Conservation (phyloP, 1,140 invertebrate species). For the Papilio xuthus region DNA sequence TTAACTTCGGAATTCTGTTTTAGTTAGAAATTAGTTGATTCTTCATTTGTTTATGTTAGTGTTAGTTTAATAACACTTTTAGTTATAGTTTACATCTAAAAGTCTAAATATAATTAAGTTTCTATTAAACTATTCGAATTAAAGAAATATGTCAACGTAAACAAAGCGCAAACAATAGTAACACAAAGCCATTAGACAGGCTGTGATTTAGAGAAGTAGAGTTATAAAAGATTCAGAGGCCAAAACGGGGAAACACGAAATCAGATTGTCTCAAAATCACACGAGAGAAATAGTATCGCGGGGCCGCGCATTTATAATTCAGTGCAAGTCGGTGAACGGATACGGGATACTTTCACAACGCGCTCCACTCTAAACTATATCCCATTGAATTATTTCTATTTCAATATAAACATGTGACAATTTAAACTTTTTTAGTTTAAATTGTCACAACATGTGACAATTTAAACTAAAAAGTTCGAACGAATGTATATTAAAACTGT, state of each 20-base stretch:
- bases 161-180: slow-evolving; percentile 56
- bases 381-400: slow-evolving; percentile 55
- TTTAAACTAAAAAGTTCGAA: too few relatives aligned
- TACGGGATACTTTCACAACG: slow-evolving; percentile 53
- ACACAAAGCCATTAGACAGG: slow-evolving; percentile 64
- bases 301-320: slow-evolving; percentile 76
- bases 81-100: too few relatives aligned
- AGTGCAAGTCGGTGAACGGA: slow-evolving; percentile 50
- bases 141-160: slow-evolving; percentile 12
- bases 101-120: too few relatives aligned
- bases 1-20: neutral
- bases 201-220: slow-evolving; percentile 61
- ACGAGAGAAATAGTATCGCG: slow-evolving; percentile 67
- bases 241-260: slow-evolving; percentile 78
- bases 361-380: slow-evolving; percentile 42
- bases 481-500: too few relatives aligned
- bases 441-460: too few relatives aligned
- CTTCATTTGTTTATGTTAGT: neutral
- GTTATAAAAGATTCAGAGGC: slow-evolving; percentile 76
- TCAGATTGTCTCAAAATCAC: slow-evolving; percentile 81
- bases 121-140: neutral
- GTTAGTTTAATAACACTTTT: too few relatives aligned
- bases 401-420: neutral
- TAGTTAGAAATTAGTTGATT: neutral
- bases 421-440: neutral